phyloP scores from a whole-genome alignment of 2,797 vertebrate genomes.

The Chrysocyon brachyurus region DNA sequence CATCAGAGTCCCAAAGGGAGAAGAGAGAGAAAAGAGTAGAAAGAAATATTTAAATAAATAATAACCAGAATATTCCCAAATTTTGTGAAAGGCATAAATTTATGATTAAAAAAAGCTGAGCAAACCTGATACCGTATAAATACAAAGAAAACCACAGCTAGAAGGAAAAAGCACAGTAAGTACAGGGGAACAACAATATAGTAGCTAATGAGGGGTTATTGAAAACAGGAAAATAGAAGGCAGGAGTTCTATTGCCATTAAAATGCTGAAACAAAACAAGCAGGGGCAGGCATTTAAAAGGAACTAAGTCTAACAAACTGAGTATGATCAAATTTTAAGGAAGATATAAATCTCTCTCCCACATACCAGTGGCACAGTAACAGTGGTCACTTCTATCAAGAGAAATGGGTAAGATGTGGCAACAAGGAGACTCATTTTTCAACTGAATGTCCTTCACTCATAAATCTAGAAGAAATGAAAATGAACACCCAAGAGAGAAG shows the following conservation, averaged over 20 bases:
- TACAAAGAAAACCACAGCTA: not conserved
- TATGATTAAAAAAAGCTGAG: not conserved
- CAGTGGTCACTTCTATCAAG: not conserved
- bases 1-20: not conserved
- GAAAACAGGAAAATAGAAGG: not conserved
- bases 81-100: not conserved
- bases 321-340: not conserved
- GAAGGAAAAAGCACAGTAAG: not conserved
- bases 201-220: not conserved
- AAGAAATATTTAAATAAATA: not conserved
- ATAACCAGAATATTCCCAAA: not conserved
- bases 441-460: not conserved
- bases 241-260: not conserved
- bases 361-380: not conserved
- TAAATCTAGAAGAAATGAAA: conserved; percentile 44
- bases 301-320: not conserved
- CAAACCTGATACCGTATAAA: not conserved
- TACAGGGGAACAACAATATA: not conserved
- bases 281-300: not conserved
- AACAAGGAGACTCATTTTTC: not conserved
- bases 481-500: not conserved
- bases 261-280: not conserved
- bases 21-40: not conserved
- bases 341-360: not conserved
- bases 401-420: not conserved